These are phyloP conservation scores for Zaprionus camerounensis DNA, from an alignment of 1,140 invertebrate genomes.

Conservation along the genomic window DNA sequence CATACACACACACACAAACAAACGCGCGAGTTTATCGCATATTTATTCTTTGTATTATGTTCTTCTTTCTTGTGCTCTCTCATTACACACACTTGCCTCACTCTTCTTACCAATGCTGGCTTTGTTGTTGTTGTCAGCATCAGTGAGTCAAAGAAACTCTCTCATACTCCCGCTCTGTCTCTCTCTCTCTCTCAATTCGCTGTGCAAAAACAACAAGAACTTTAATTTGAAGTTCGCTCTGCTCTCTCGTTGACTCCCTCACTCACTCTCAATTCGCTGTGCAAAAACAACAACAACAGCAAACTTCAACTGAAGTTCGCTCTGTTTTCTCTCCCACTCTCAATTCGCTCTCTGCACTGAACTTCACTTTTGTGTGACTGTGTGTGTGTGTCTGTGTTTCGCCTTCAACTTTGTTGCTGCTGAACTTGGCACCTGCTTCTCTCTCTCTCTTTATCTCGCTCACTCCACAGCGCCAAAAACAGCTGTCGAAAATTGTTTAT, in stretches of 20 bases:
- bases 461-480: slow-evolving; percentile 44
- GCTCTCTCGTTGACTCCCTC: not conserved
- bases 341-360: not conserved
- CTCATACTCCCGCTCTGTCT: not conserved
- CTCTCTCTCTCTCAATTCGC: not conserved
- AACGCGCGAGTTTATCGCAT: not conserved
- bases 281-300: not conserved
- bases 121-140: slow-evolving; percentile 32
- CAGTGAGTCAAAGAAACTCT: not conserved
- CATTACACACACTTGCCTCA: slow-evolving; percentile 8
- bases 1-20: slow-evolving; percentile 13
- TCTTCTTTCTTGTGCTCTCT: slow-evolving; percentile 18
- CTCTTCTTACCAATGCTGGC: slow-evolving; percentile 27
- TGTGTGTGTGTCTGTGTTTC: slow-evolving; percentile 13
- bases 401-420: slow-evolving; percentile 21
- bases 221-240: too few relatives aligned
- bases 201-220: not conserved
- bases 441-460: not conserved
- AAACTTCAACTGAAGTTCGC: slow-evolving; percentile 41
- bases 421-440: slow-evolving; percentile 55
- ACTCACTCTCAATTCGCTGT: not conserved
- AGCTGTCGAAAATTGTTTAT: slow-evolving; percentile 66
- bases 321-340: slow-evolving; percentile 7
- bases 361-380: slow-evolving; percentile 2
- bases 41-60: slow-evolving; percentile 30